These are phyloP conservation scores for Cebidichthys violaceus DNA, from an alignment of 2,113 vertebrate species.

Conservation along the genomic window DNA sequence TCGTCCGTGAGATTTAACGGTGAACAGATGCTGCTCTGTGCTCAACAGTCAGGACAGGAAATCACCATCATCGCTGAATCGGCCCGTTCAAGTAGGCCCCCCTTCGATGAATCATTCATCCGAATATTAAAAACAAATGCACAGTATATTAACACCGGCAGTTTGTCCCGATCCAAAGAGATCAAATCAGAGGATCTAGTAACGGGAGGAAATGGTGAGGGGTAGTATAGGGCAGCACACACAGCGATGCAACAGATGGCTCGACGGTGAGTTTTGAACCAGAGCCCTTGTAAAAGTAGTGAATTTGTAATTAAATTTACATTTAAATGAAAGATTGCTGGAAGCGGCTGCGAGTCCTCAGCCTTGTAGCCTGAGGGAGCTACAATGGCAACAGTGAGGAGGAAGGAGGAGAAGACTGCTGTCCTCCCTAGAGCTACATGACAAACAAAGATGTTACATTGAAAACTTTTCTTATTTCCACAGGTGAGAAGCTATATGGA, in stretches of 20 bases:
- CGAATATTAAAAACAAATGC: neutral
- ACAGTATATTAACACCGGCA: neutral
- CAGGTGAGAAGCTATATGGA: neutral
- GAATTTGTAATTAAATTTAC: neutral
- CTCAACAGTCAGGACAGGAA: neutral
- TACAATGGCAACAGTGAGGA: slow-evolving; percentile 3
- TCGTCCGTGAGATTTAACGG: neutral
- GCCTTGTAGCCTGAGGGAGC: neutral
- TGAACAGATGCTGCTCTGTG: no score
- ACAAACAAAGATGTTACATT: neutral
- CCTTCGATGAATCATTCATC: neutral
- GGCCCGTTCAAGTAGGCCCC: neutral
- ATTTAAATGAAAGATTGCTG: slow-evolving; percentile 6
- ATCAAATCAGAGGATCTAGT: neutral
- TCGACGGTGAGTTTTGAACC: neutral
- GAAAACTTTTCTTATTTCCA: neutral
- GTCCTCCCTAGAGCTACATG: neutral
- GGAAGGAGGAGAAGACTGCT: neutral
- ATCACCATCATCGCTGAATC: neutral
- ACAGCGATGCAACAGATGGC: neutral
- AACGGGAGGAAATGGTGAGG: neutral
- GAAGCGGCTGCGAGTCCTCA: neutral
- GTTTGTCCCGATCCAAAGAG: neutral
- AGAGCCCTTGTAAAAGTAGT: neutral
- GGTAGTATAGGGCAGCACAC: neutral